phyloP scores from a whole-genome alignment of 2,113 vertebrate genomes.

The Eulacestoma nigropectus region DNA sequence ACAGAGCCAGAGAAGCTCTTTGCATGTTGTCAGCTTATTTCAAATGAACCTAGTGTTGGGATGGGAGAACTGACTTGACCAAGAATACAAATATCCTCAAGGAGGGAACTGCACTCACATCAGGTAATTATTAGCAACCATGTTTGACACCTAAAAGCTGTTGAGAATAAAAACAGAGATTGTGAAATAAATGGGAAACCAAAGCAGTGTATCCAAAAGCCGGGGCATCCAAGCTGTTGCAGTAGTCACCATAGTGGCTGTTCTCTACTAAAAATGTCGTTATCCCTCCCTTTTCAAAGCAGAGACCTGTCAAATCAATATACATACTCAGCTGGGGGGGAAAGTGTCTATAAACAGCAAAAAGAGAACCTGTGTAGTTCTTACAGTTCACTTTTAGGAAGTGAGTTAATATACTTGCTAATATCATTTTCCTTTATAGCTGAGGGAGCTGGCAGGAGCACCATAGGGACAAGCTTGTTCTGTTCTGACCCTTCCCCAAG shows the following conservation, averaged over 20 bases:
- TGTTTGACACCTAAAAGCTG: background rate
- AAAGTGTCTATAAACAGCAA: background rate
- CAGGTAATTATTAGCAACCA: background rate
- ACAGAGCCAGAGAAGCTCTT: background rate
- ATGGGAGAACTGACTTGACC: background rate
- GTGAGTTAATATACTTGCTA: background rate
- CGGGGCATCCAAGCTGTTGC: background rate
- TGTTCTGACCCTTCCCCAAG: background rate
- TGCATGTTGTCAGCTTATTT: background rate
- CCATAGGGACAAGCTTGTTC: accelerated
- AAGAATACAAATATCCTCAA: background rate
- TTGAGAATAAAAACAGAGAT: background rate
- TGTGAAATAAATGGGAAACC: background rate
- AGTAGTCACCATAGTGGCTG: background rate
- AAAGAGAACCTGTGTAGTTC: background rate
- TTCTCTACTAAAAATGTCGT: background rate
- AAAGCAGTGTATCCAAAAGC: background rate
- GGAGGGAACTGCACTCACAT: background rate
- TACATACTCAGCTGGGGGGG: accelerated
- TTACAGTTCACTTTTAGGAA: background rate
- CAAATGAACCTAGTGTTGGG: background rate
- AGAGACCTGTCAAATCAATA: background rate
- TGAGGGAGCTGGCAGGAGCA: background rate
- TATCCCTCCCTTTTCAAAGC: background rate
- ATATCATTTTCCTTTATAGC: background rate